Evolutionary conservation across 2,888 invertebrate genomes (phyloP), one percentile per base, ranked within the genome.

Genomic region (Folsomia manolachei): DNA sequence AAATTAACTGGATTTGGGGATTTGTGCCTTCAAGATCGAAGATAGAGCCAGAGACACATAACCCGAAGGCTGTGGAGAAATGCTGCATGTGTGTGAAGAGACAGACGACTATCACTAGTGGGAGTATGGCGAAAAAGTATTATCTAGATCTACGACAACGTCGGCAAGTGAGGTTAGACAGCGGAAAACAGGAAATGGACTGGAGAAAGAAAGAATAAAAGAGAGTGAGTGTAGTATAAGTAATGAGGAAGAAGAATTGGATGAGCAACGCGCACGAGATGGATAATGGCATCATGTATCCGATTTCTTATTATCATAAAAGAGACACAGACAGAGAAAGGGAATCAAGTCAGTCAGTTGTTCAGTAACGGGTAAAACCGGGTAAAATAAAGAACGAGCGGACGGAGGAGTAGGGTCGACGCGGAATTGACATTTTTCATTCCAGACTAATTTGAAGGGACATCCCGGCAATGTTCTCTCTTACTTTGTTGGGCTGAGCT

Each of bases 401-500:
- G n/a, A 9, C n/a, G 27, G 19, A 39, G 66, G 18, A 66, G 65
- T 1, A 70, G 69, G n/a, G 51, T 51, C 63, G 26, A 7, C 11
- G 66, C 1, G 39, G 70, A 75, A 77, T 74, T 78, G 76, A 78
- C 74, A 74, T 78, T 78, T 78, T 75, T 78, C 74, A 74, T 76
- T 74, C 71, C 67, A 72, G 64, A 70, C 78, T 78, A 78, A 78
- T 78, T 78, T 74, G 60, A 74, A 70, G 53, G 51, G 77, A 74
- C 75, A 74, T 65, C 65, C 69, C 65, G 70, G 73, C 65, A 69
- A 70, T 73, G 66, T 71, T 62, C 27, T n/a, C 60, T 26, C 51
- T 68, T 69, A 27, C 18, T 60, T 63, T 27, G 27, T 53, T 60
- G 69, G 65, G 63, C n/a, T n/a, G n/a, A n/a, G n/a, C n/a, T 70